Conservation (phyloP, 2,888 invertebrate species). For the Labia minor region DNA sequence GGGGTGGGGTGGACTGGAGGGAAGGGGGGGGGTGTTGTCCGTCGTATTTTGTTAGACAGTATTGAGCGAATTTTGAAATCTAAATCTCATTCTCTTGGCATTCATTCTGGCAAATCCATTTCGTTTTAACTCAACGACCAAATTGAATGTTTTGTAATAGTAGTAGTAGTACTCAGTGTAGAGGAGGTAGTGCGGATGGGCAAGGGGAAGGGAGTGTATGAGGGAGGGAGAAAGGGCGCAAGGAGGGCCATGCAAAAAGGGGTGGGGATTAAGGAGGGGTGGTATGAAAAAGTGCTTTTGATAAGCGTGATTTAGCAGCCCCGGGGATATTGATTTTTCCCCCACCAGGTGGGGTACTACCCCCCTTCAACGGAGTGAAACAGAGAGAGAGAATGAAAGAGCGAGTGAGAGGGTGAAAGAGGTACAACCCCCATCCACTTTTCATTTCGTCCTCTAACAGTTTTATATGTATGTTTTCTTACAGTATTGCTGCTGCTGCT, state of each 20-base stretch:
- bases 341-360: not conserved
- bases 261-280: slow-evolving; percentile 24
- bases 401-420: no score
- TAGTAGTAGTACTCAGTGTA: slow-evolving; percentile 30
- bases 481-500: slow-evolving; percentile 43
- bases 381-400: no score
- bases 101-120: slow-evolving; percentile 44
- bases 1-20: no score
- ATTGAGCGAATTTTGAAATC: slow-evolving; percentile 36
- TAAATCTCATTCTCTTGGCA: slow-evolving; percentile 36
- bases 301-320: slow-evolving; percentile 63
- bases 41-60: slow-evolving; percentile 9
- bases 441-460: slow-evolving; percentile 37
- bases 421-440: slow-evolving; percentile 19
- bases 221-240: slow-evolving; percentile 31
- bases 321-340: slow-evolving; percentile 48
- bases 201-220: slow-evolving; percentile 22
- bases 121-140: slow-evolving; percentile 48
- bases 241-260: slow-evolving; percentile 31
- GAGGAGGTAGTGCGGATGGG: slow-evolving; percentile 35
- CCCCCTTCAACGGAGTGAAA: not conserved
- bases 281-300: slow-evolving; percentile 41
- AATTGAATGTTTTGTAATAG: slow-evolving; percentile 49
- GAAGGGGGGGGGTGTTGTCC: slow-evolving; percentile 15
- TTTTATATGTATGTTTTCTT: slow-evolving; percentile 47